A percentile compares a stretch with the other conserved stretches of the same genome.
phyloP scores from a whole-genome alignment of 2,113 vertebrate genomes.

The Willisornis vidua region DNA sequence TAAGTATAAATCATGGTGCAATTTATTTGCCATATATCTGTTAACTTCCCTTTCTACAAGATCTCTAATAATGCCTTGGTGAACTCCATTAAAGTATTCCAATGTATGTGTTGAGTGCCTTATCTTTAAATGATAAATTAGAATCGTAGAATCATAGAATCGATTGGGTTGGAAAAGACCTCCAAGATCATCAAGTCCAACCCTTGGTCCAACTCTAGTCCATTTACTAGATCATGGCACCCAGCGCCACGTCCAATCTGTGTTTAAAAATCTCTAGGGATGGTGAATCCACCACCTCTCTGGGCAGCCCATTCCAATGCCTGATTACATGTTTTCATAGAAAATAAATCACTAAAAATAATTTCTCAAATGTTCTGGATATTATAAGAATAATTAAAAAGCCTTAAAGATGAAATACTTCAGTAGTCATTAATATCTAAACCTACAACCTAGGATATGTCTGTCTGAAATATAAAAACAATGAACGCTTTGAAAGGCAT shows the following conservation, averaged over 20 bases:
- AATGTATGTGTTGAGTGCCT: neutral
- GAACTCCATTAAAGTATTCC: neutral
- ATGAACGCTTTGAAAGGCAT: neutral
- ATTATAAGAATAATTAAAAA: neutral
- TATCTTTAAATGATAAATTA: neutral
- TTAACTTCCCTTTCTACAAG: neutral
- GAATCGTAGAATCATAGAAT: no score
- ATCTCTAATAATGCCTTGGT: neutral
- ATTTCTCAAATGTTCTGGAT: neutral
- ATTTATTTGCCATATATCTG: neutral
- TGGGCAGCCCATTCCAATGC: no score
- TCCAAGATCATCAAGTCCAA: no score
- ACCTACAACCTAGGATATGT: neutral
- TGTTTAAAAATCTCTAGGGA: no score
- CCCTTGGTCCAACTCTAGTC: no score
- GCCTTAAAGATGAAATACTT: neutral
- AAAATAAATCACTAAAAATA: neutral
- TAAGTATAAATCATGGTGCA: neutral
- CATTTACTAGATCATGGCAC: no score
- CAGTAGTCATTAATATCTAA: neutral
- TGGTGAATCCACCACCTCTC: no score
- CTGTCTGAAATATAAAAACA: neutral
- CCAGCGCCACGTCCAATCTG: no score
- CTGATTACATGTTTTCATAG: neutral
- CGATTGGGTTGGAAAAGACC: no score